Conservation (phyloP, 2,797 vertebrate genomes). For the Eptatretus atami region DNA sequence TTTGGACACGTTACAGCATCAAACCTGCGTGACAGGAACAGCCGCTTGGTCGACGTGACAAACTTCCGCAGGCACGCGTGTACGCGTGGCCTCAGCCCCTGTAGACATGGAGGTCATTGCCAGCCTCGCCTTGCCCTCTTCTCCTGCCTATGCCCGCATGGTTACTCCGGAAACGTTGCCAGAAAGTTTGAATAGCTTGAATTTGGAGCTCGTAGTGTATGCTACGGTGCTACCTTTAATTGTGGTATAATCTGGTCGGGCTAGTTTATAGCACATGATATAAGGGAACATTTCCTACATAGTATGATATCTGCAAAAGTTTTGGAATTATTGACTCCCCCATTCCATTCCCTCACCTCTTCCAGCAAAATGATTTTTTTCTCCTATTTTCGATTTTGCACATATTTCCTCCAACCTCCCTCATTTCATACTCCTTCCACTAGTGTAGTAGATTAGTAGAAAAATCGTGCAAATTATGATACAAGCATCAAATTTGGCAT, state of each 20-base stretch:
- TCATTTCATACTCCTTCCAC: no score
- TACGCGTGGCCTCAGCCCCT: constrained; percentile 23
- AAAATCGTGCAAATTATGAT: no score
- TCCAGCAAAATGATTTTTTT: no score
- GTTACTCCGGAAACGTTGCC: constrained; percentile 40
- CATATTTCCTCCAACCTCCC: no score
- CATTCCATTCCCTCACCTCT: neutral
- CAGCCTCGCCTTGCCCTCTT: constrained; percentile 27
- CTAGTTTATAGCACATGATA: no score
- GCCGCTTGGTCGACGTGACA: constrained; percentile 26
- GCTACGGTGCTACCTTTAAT: no score
- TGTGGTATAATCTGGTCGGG: no score
- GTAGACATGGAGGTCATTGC: constrained; percentile 41
- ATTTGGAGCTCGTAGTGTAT: no score
- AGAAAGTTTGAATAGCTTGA: constrained; percentile 21
- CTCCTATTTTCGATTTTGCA: no score
- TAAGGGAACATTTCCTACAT: no score
- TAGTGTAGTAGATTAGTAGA: no score
- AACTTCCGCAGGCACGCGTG: constrained; percentile 43
- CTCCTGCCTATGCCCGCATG: constrained; percentile 38
- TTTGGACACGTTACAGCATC: constrained; percentile 41
- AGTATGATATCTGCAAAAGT: neutral
- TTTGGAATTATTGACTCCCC: neutral
- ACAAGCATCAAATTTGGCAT: no score
- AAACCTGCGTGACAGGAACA: constrained; percentile 24